Evolutionary conservation across 2,888 invertebrate species (phyloP), one percentile per base, ranked within the genome.

Genomic region (Agriopis leucophaearia): DNA sequence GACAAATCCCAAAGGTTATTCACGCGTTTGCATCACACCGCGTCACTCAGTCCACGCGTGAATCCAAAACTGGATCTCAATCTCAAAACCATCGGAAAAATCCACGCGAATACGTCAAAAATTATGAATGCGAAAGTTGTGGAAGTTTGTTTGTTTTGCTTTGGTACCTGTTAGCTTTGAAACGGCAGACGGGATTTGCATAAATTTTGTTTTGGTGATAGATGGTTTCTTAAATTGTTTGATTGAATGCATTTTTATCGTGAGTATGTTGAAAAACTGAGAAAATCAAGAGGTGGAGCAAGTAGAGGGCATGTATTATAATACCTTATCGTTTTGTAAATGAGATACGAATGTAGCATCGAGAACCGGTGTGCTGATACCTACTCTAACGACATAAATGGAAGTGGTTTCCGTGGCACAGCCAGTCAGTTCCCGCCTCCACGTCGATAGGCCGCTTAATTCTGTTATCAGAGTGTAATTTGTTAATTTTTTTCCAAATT

Each of bases 401-500:
- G 81, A 77, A 75, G 82, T 70, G 65, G 55, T 35, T 7, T 27
- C 51, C 51, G 51, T 18, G 16, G 45, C 69, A 64, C 72, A 76
- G 69, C 80, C 85, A 91, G 90, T 88, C 80, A 70, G 71, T 77
- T 76, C 81, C 71, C 76, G 83, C 76, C 78, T 76, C 81, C 77
- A 74, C 78, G 66, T 78, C 76, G 79, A 84, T 83, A 87, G 83
- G 88, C 84, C 82, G 86, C 85, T 76, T 82, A 86, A 86, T 87
- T 86, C 66, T 76, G 73, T 76, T 77, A 83, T 84, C 83, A 84
- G 84, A 85, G 85, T 87, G 82, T 86, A 82, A 71, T 87, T 91
- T 91, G 84, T 83, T 70, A 64, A 83, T 79, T 80, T 85, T 81
- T 72, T 74, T 66, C 74, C 80, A 78, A 86, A 85, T 78, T 80